Evolutionary conservation across 1,140 invertebrate genomes (phyloP).

Genomic region (Archivesica marissinica): DNA sequence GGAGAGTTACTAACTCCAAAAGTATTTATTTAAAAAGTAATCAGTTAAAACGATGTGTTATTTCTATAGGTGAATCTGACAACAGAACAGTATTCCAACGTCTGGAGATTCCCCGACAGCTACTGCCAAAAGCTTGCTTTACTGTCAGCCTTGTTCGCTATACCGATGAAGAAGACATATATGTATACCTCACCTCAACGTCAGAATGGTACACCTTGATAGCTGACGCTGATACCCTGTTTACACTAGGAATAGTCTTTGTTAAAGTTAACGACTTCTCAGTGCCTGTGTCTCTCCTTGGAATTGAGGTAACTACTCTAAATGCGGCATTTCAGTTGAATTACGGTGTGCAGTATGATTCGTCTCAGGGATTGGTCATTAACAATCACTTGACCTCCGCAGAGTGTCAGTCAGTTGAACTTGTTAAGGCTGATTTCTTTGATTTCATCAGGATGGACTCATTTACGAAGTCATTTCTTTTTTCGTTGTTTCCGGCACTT

Average conservation of each 20-base stretch:
- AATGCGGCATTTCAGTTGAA: background rate
- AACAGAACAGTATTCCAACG: too few species aligned
- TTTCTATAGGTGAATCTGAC: too few species aligned
- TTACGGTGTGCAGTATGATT: background rate
- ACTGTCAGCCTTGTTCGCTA: background rate
- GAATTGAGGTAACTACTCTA: background rate
- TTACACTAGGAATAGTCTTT: constrained; percentile 33
- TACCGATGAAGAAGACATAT: background rate
- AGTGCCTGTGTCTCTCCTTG: constrained; percentile 19
- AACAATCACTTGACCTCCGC: background rate
- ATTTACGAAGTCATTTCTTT: constrained; percentile 15
- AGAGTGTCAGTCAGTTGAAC: constrained; percentile 7
- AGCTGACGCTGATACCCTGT: background rate
- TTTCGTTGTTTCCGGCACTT: background rate
- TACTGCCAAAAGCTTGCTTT: constrained; percentile 38
- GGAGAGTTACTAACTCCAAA: too few species aligned
- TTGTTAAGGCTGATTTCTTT: constrained; percentile 7
- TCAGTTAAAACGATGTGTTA: too few species aligned
- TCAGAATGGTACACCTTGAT: constrained; percentile 8
- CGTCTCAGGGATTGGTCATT: background rate
- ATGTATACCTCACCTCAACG: constrained; percentile 11
- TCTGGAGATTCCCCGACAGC: too few species aligned
- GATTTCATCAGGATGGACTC: constrained; percentile 2
- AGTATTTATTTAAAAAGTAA: too few species aligned
- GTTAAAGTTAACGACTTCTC: background rate